Evolutionary conservation across 1,140 invertebrate species (phyloP).

Genomic region (Drosophila repletoides): DNA sequence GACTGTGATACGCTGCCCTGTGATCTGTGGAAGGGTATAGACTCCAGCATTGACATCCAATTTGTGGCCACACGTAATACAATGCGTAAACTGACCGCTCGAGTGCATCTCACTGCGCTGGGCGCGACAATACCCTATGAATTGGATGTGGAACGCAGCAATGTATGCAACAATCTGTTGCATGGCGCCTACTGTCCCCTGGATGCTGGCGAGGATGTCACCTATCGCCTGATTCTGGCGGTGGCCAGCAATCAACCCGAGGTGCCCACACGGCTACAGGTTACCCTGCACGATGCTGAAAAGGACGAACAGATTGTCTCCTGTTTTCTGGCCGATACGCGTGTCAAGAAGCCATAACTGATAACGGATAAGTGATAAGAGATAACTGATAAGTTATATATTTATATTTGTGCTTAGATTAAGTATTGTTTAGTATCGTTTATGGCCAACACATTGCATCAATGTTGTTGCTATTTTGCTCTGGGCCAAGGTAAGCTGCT

Average conservation of each 20-base stretch:
- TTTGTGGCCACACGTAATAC: slow-evolving; percentile 69
- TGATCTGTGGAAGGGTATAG: slow-evolving; percentile 51
- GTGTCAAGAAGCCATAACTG: slow-evolving; percentile 43
- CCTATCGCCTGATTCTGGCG: slow-evolving; percentile 57
- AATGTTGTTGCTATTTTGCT: slow-evolving; percentile 57
- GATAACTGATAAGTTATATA: too few relatives aligned
- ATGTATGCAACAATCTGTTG: slow-evolving; percentile 68
- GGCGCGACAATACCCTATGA: slow-evolving; percentile 65
- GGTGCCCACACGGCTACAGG: slow-evolving; percentile 60
- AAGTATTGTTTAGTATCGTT: neutral
- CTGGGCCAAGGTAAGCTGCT: slow-evolving; percentile 17
- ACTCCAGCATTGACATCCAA: slow-evolving; percentile 60
- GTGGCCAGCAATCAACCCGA: slow-evolving; percentile 53
- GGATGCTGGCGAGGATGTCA: slow-evolving; percentile 71
- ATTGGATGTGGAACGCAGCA: slow-evolving; percentile 33
- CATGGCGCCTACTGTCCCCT: slow-evolving; percentile 72
- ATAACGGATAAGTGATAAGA: neutral
- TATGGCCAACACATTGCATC: slow-evolving; percentile 67
- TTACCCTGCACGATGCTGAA: slow-evolving; percentile 47
- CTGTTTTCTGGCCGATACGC: slow-evolving; percentile 64
- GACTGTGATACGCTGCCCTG: slow-evolving; percentile 58
- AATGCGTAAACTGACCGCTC: slow-evolving; percentile 42
- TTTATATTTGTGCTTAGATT: slow-evolving; percentile 3
- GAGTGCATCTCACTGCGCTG: slow-evolving; percentile 59
- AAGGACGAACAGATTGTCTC: slow-evolving; percentile 41